These are phyloP conservation scores for Syrrhaptes paradoxus DNA, from an alignment of 2,113 vertebrate genomes.

Conservation along the genomic window DNA sequence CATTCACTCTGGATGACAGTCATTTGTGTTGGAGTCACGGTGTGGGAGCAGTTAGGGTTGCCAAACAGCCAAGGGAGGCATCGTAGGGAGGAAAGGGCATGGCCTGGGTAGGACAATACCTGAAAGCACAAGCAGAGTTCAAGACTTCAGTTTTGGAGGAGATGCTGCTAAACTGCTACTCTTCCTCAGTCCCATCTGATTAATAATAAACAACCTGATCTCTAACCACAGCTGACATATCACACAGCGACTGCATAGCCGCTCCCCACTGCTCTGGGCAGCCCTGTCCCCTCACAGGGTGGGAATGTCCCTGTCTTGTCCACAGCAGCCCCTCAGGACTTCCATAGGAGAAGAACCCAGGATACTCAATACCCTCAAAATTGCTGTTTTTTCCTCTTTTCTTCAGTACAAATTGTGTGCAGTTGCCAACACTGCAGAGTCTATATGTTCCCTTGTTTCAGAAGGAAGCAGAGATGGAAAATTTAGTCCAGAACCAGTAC, in stretches of 20 bases:
- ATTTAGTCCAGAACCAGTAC: not conserved
- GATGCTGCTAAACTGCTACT: not conserved
- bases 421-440: not conserved
- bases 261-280: not conserved
- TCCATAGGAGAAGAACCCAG: not conserved
- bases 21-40: slow-evolving; percentile 45
- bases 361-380: not conserved
- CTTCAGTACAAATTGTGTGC: not conserved
- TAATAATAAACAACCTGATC: not conserved
- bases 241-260: not conserved
- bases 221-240: not conserved
- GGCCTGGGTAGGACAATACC: slow-evolving; percentile 6
- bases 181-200: not conserved
- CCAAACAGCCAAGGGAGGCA: slow-evolving; percentile 43
- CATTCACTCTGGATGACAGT: slow-evolving; percentile 46
- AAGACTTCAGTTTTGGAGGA: not conserved
- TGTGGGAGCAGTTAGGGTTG: slow-evolving; percentile 44
- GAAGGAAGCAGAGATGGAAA: not conserved
- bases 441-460: not conserved
- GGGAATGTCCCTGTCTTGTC: not conserved
- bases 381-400: not conserved
- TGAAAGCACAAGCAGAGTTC: slow-evolving; percentile 4
- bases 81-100: not conserved
- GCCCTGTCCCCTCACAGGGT: not conserved
- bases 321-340: not conserved